Evolutionary conservation across 2,888 invertebrate species (phyloP), one percentile per base, ranked within the genome.

Genomic region (Tethea ocularis): DNA sequence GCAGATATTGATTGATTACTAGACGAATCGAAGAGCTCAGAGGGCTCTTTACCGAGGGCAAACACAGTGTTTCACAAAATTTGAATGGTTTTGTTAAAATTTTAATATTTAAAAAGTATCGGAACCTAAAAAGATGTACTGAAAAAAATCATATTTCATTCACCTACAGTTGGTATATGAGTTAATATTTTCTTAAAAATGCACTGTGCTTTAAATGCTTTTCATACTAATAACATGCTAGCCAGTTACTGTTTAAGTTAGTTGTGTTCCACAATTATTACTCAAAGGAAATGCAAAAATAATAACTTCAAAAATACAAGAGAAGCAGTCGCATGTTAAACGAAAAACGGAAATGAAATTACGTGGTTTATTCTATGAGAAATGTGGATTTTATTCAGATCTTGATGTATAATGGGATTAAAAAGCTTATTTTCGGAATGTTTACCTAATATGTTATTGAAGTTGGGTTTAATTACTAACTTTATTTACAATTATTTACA

Each of bases 241-340:
- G 7, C 15, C 38, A 38, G n/a, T 61, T 59, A 59, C 55, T 57
- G 52, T 24, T 52, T 26, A 51, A 57, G 7, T 61, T 54, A 26
- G 38, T n/a, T n/a, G n/a, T 2, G 8, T 33, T 38, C 38, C 51
- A 22, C 56, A 52, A 71, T 71, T 52, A 70, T 74, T 67, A 71
- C 58, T 58, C 61, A 58, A 62, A 67, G 70, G 71, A 75, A 74
- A 74, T 76, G 71, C 57, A 72, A 74, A 74, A 75, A 73, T 72
- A 68, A n/a, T 69, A 61, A 68, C 71, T 76, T 69, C 69, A 71
- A 77, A 73, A 65, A 74, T 61, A 67, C 67, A 71, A 64, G 70
- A 61, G 64, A 60, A 22, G 59, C 61, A 57, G 66, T 66, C 62
- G 61, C 68, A 62, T 64, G 66, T 69, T 72, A 66, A 69, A 70